Percentiles rank a stretch among this genome's conserved stretches.
Conservation (phyloP, 1,140 invertebrate species). For the Cyclina sinensis region DNA sequence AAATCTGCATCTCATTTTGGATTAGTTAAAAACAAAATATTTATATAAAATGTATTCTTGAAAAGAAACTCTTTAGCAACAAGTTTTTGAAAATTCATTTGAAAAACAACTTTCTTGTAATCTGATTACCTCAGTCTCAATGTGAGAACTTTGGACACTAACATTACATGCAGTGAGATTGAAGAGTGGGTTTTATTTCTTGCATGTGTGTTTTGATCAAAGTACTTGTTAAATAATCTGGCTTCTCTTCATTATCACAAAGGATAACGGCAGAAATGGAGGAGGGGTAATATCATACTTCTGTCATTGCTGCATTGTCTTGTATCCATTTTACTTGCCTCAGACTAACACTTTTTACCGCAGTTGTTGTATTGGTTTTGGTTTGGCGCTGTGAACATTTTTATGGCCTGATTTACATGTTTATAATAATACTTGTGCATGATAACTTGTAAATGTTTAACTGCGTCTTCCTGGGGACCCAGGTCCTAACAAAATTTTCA, state of each 20-base stretch:
- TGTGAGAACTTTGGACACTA: no score
- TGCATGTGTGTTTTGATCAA: neutral
- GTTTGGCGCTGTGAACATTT: neutral
- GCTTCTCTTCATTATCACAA: constrained; percentile 32
- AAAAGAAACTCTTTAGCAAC: no score
- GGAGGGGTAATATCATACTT: constrained; percentile 48
- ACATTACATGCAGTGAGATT: neutral
- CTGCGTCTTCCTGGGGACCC: no score
- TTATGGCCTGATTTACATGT: neutral
- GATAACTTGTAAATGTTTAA: no score
- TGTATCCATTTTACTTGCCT: constrained; percentile 1
- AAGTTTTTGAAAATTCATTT: no score
- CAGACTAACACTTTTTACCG: neutral
- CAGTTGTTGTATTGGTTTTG: neutral
- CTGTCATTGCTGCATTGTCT: neutral
- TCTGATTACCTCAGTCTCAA: no score
- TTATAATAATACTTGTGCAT: no score
- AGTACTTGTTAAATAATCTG: neutral
- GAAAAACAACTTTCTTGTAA: no score
- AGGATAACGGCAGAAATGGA: constrained; percentile 58
- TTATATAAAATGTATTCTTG: no score
- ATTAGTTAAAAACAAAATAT: no score
- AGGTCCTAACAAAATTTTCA: no score
- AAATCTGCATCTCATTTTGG: no score
- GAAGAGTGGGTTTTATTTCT: neutral